Percentiles rank a stretch among this genome's conserved stretches.
Conservation (phyloP, 2,797 vertebrate species). For the Eurystomus glaucurus region DNA sequence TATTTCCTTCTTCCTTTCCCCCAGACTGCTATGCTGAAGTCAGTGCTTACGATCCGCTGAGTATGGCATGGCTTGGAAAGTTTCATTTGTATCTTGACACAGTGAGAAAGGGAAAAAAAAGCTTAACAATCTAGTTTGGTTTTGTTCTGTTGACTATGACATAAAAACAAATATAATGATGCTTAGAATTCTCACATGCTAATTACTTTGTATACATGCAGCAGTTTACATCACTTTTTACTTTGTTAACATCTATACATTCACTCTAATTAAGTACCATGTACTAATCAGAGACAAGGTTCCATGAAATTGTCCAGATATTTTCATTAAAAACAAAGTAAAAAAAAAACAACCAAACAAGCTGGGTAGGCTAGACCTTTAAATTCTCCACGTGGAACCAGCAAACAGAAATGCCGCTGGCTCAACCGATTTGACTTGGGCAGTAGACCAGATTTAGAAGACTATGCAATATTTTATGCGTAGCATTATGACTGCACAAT, state of each 20-base stretch:
- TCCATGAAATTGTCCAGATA: background rate
- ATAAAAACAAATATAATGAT: background rate
- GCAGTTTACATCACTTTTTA: background rate
- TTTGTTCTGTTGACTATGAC: conserved; percentile 14
- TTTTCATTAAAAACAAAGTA: background rate
- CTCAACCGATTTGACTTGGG: background rate
- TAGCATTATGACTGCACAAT: background rate
- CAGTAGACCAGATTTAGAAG: background rate
- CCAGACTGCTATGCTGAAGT: background rate
- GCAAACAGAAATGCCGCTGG: background rate
- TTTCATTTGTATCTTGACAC: background rate
- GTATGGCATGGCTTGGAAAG: background rate
- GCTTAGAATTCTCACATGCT: conserved; percentile 8
- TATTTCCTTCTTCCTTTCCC: background rate
- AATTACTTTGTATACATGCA: background rate
- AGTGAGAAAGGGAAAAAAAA: background rate
- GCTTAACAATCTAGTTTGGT: background rate
- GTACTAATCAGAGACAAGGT: conserved; percentile 2
- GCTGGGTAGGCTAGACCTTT: background rate
- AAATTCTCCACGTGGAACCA: background rate
- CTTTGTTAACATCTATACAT: background rate
- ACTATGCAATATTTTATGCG: background rate
- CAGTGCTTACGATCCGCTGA: background rate
- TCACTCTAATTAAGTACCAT: background rate
- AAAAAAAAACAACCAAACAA: background rate